Conservation (phyloP, 2,888 invertebrate genomes). For the Anticlea derivata region DNA sequence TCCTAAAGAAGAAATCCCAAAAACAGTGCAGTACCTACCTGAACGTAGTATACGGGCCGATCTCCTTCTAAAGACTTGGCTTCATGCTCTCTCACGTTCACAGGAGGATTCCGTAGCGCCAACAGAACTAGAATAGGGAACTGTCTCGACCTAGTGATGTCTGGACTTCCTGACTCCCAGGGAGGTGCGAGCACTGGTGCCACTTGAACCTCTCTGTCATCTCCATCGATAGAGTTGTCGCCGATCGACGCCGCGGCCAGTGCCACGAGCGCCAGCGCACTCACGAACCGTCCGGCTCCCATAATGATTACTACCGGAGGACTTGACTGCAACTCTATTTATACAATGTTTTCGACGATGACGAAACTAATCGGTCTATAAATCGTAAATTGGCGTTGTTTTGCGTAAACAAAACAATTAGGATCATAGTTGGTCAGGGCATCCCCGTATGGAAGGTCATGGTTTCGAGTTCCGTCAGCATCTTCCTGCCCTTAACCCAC, state of each 20-base stretch:
- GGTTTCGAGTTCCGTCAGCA: too few relatives aligned
- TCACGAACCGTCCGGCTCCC: slow-evolving; percentile 56
- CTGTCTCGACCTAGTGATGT: slow-evolving; percentile 66
- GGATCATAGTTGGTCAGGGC: too few relatives aligned
- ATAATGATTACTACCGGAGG: slow-evolving; percentile 74
- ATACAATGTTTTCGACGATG: slow-evolving; percentile 70
- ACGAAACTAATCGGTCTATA: slow-evolving; percentile 42
- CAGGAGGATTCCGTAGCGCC: slow-evolving; percentile 51
- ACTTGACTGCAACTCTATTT: slow-evolving; percentile 69
- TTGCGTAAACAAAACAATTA: slow-evolving; percentile 8
- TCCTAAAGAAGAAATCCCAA: too few relatives aligned
- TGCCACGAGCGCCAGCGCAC: slow-evolving; percentile 58
- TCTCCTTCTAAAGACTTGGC: slow-evolving; percentile 63
- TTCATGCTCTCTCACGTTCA: slow-evolving; percentile 53
- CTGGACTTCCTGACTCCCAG: slow-evolving; percentile 61
- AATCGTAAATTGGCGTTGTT: slow-evolving; percentile 4
- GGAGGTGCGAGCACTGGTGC: slow-evolving; percentile 75
- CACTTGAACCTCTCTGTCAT: slow-evolving; percentile 65
- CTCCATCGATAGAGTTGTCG: slow-evolving; percentile 65
- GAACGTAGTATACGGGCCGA: slow-evolving; percentile 65
- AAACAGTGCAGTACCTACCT: slow-evolving; percentile 50
- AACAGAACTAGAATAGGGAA: slow-evolving; percentile 72
- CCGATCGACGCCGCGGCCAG: slow-evolving; percentile 56
- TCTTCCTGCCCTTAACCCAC: too few relatives aligned
- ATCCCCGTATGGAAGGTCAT: too few relatives aligned